phyloP scores from a whole-genome alignment of 1,140 invertebrate genomes.

The Nymphalis io region DNA sequence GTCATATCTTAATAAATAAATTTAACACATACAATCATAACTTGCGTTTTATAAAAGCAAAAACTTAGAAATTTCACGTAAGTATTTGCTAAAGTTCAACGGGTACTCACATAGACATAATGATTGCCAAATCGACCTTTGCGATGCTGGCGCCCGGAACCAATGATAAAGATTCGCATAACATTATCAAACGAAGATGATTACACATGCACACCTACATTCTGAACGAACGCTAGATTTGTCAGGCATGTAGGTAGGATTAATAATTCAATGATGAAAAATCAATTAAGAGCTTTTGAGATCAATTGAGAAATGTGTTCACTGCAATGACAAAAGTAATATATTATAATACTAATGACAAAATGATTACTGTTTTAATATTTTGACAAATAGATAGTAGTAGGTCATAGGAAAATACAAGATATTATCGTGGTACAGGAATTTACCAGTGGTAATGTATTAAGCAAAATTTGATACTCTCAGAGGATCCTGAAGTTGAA shows the following conservation, averaged over 20 bases:
- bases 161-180: constrained; percentile 46
- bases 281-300: too few relatives aligned
- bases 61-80: constrained; percentile 18
- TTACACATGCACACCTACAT: constrained; percentile 4
- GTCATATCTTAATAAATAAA: neutral
- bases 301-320: too few relatives aligned
- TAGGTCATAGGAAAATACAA: too few relatives aligned
- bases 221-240: neutral
- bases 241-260: neutral
- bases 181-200: constrained; percentile 38
- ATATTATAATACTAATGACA: too few relatives aligned
- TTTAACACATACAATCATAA: neutral
- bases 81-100: constrained; percentile 34
- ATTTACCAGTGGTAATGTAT: too few relatives aligned
- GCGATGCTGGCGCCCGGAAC: constrained; percentile 47
- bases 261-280: neutral
- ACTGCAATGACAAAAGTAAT: too few relatives aligned
- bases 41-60: neutral
- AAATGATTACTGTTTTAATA: too few relatives aligned
- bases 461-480: too few relatives aligned
- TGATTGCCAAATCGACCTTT: constrained; percentile 52
- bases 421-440: too few relatives aligned
- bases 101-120: constrained; percentile 28
- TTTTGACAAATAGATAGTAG: too few relatives aligned
- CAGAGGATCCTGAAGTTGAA: too few relatives aligned